These are phyloP conservation scores for Alouatta palliata DNA, from an alignment of 2,113 vertebrate genomes.

Conservation along the genomic window DNA sequence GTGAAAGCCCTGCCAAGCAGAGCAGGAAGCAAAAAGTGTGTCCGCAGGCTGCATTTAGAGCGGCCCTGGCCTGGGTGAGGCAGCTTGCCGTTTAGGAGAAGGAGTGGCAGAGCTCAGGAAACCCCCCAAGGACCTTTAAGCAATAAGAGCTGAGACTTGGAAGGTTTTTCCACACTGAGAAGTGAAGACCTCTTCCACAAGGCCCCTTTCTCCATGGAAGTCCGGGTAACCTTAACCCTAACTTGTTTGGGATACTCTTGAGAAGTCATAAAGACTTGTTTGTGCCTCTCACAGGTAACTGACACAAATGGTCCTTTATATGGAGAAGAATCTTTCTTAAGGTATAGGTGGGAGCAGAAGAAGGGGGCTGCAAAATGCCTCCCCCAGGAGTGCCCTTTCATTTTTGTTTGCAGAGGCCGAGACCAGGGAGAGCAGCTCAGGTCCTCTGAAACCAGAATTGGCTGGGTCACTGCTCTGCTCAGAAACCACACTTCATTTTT, in stretches of 20 bases:
- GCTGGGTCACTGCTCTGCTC: not conserved
- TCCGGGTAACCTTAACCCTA: not conserved
- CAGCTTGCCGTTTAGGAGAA: not conserved
- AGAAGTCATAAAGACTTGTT: conserved; percentile 2
- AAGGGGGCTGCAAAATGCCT: not conserved
- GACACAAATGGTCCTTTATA: not conserved
- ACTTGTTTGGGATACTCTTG: not conserved
- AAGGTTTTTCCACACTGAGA: not conserved
- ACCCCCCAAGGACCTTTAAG: not conserved
- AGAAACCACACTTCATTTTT: conserved; percentile 64
- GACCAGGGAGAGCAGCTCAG: not conserved
- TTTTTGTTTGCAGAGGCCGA: not conserved
- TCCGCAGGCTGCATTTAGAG: not conserved
- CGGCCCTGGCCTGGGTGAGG: not conserved
- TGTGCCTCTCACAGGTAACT: not conserved
- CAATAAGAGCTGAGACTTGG: not conserved
- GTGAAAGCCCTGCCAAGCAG: not conserved
- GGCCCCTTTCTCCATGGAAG: not conserved
- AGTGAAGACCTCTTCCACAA: not conserved
- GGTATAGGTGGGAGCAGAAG: not conserved
- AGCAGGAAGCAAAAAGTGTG: not conserved
- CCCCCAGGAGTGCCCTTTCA: not conserved
- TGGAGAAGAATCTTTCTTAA: conserved; percentile 25
- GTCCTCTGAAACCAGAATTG: conserved; percentile 37
- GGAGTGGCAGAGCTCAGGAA: not conserved